Percentiles rank a stretch among this genome's conserved stretches.
Evolutionary conservation across 2,797 vertebrate species (phyloP).

Genomic region (Catharus ustulatus): DNA sequence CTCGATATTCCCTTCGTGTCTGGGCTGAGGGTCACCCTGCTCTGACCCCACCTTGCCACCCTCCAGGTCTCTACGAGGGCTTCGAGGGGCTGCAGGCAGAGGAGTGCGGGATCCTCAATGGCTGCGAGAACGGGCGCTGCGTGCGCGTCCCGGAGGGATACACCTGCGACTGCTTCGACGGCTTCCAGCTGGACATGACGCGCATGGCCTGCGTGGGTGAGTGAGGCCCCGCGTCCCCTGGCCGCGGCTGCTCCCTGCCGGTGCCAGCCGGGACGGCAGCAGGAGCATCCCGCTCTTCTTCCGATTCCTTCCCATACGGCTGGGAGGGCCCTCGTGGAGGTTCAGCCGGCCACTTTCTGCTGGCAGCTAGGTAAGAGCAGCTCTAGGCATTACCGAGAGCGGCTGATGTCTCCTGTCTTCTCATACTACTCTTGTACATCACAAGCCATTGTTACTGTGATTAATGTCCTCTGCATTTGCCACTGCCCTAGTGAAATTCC

Average conservation of each 20-base stretch:
- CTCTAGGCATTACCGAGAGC: background rate
- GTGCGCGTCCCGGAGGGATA: conserved; percentile 93
- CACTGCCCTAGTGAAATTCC: background rate
- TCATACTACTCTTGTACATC: background rate
- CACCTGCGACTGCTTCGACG: conserved; percentile 95
- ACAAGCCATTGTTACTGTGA: background rate
- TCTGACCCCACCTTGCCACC: background rate
- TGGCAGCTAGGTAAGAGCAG: background rate
- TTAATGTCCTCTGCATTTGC: background rate
- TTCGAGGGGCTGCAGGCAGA: conserved; percentile 87
- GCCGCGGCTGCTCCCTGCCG: conserved; percentile 38
- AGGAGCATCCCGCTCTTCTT: accelerated
- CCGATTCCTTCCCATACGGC: accelerated
- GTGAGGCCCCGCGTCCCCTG: background rate
- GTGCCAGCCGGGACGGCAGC: background rate
- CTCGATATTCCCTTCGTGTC: accelerated
- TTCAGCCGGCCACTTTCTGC: background rate
- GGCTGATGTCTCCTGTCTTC: background rate
- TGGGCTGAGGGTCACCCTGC: background rate
- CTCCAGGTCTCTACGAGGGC: conserved; percentile 80
- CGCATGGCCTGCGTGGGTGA: conserved; percentile 91
- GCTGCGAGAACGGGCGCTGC: conserved; percentile 93
- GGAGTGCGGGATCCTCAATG: conserved; percentile 92
- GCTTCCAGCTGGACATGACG: conserved; percentile 89
- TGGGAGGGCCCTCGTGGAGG: background rate